phyloP scores from a whole-genome alignment of 2,888 invertebrate species.

The Keiferia lycopersicella region DNA sequence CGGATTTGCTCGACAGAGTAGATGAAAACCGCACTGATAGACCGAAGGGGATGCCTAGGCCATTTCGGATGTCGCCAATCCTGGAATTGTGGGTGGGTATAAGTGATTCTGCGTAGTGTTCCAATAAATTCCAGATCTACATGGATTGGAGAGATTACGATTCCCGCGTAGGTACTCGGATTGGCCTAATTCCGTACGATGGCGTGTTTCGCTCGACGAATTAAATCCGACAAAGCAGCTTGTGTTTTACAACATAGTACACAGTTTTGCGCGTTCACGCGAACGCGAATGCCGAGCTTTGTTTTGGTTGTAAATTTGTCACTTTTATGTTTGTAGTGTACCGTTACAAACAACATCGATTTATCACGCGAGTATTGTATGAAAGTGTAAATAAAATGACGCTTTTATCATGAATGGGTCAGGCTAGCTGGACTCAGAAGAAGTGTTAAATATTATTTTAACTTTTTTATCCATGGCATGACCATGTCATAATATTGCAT shows the following conservation, averaged over 20 bases:
- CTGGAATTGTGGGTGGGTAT: not conserved
- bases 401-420: conserved; percentile 3
- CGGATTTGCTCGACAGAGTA: not conserved
- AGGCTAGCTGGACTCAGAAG: conserved; percentile 1
- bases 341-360: conserved; percentile 2
- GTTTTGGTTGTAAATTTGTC: conserved; percentile 20
- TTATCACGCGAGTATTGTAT: conserved; percentile 17
- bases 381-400: conserved; percentile 11
- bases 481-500: too few relatives aligned
- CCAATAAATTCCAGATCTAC: conserved; percentile 22
- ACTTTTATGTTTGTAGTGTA: conserved; percentile 16
- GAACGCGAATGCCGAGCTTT: conserved; percentile 12
- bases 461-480: too few relatives aligned
- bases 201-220: conserved; percentile 27
- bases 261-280: conserved; percentile 22
- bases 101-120: conserved; percentile 19
- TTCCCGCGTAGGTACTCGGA: conserved; percentile 15
- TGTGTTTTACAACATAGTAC: conserved; percentile 27
- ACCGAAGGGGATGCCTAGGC: not conserved
- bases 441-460: not conserved
- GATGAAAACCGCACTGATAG: not conserved
- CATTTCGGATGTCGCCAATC: not conserved
- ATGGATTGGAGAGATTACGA: conserved; percentile 17
- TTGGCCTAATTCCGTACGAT: conserved; percentile 27
- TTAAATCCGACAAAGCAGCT: conserved; percentile 27